phyloP scores from a whole-genome alignment of 2,888 invertebrate genomes.

The Drosophila neoperkinsi region DNA sequence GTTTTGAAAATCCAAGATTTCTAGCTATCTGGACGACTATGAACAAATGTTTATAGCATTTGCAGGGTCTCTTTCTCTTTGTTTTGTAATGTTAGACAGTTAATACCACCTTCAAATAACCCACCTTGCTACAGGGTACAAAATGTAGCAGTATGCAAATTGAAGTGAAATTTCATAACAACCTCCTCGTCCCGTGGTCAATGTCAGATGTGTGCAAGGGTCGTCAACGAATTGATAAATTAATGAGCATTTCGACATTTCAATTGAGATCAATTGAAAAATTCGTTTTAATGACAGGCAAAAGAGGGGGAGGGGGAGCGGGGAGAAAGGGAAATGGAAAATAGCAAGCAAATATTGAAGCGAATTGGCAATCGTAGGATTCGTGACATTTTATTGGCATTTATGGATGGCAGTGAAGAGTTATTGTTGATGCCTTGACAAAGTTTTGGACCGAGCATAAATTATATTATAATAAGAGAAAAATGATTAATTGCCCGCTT shows the following conservation, averaged over 20 bases:
- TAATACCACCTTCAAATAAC: too few relatives aligned
- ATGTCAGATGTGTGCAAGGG: constrained; percentile 6
- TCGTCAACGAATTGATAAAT: constrained; percentile 63
- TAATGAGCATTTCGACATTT: constrained; percentile 72
- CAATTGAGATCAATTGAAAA: constrained; percentile 67
- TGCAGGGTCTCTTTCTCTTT: background rate
- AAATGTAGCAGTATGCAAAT: constrained; percentile 20
- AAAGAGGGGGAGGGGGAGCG: constrained; percentile 3
- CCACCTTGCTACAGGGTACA: background rate
- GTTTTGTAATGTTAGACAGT: accelerated
- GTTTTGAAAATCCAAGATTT: background rate
- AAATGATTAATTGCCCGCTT: constrained; percentile 71
- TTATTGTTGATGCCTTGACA: constrained; percentile 33
- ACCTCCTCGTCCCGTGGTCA: background rate
- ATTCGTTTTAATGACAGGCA: constrained; percentile 61
- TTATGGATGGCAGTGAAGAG: constrained; percentile 54
- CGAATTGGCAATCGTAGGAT: constrained; percentile 19
- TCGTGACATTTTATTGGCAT: constrained; percentile 61
- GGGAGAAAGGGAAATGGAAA: background rate
- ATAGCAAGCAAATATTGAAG: background rate
- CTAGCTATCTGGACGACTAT: background rate
- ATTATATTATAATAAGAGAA: constrained; percentile 45
- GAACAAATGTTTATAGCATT: background rate
- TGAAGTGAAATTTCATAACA: constrained; percentile 14
- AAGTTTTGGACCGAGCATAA: constrained; percentile 56